A percentile compares a stretch with the other conserved stretches of the same genome.
phyloP scores from a whole-genome alignment of 92 coral and sea anemone genomes.

The Heliopora coerulea region DNA sequence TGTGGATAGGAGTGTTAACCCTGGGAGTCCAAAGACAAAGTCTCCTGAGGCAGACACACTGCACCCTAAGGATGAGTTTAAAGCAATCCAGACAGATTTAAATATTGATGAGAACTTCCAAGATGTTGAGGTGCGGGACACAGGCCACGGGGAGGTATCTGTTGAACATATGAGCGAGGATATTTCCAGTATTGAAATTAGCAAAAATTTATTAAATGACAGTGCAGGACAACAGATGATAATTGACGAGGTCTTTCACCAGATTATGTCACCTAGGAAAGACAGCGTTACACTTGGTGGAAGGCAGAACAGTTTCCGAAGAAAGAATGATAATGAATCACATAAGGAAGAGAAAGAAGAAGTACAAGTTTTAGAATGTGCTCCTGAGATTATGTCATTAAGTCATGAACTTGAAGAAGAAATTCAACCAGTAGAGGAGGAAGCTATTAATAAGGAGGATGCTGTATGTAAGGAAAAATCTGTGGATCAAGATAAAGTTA shows the following conservation, averaged over 20 bases:
- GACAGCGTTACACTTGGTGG: slow-evolving; percentile 16
- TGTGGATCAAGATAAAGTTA: not conserved
- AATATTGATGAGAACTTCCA: slow-evolving; percentile 33
- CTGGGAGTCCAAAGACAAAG: not conserved
- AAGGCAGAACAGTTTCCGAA: not conserved
- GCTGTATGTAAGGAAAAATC: not conserved
- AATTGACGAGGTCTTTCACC: slow-evolving; percentile 39
- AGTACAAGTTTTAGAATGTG: not conserved
- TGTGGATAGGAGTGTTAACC: not conserved
- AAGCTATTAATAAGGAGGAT: not conserved
- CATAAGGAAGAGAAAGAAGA: not conserved
- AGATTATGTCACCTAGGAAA: slow-evolving; percentile 30
- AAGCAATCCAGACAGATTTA: slow-evolving; percentile 24
- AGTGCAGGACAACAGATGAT: slow-evolving; percentile 38
- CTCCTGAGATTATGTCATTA: not conserved
- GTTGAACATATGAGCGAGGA: slow-evolving; percentile 39
- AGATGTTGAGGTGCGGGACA: not conserved
- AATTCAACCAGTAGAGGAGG: no score
- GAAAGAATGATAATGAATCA: slow-evolving; percentile 12
- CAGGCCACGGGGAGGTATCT: slow-evolving; percentile 13
- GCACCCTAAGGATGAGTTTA: slow-evolving; percentile 16
- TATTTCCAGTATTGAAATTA: slow-evolving; percentile 40
- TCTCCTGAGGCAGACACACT: not conserved
- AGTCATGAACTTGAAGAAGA: no score
- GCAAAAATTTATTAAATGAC: slow-evolving; percentile 34